Percentiles rank a stretch among this genome's conserved stretches.
These are phyloP conservation scores for Drosophila simulans DNA, from an alignment of 1,140 invertebrate genomes.

Conservation along the genomic window DNA sequence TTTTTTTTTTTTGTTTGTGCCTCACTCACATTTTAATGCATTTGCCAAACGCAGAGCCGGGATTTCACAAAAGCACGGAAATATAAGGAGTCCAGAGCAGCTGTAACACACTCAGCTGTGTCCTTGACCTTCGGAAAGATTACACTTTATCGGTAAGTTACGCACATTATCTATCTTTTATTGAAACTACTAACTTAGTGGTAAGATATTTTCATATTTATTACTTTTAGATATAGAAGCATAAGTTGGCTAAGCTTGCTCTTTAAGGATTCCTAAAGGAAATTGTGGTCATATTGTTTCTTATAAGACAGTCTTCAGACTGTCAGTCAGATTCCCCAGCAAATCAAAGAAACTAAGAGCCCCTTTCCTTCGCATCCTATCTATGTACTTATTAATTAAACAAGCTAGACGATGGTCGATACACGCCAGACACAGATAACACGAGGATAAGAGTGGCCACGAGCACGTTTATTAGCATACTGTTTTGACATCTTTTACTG, in stretches of 20 bases:
- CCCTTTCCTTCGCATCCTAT: neutral
- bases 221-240: too few species aligned
- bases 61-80: slow-evolving; percentile 9
- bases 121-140: slow-evolving; percentile 25
- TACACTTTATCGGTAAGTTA: slow-evolving; percentile 30
- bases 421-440: slow-evolving; percentile 21
- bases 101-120: neutral
- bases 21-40: slow-evolving; percentile 22
- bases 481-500: slow-evolving; percentile 29
- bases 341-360: neutral
- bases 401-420: slow-evolving; percentile 7
- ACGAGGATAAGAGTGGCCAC: slow-evolving; percentile 14
- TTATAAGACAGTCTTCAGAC: too few species aligned
- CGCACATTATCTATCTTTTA: neutral
- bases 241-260: too few species aligned
- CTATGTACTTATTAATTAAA: slow-evolving; percentile 24
- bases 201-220: too few species aligned
- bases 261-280: too few species aligned
- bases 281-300: too few species aligned
- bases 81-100: slow-evolving; percentile 3
- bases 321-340: neutral
- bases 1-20: slow-evolving; percentile 6
- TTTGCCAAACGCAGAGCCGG: slow-evolving; percentile 22
- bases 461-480: slow-evolving; percentile 37
- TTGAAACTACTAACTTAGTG: neutral